Evolutionary conservation across 92 coral and sea anemone genomes (phyloP), one percentile per base, ranked within the genome.

Genomic region (Heteractis magnifica): DNA sequence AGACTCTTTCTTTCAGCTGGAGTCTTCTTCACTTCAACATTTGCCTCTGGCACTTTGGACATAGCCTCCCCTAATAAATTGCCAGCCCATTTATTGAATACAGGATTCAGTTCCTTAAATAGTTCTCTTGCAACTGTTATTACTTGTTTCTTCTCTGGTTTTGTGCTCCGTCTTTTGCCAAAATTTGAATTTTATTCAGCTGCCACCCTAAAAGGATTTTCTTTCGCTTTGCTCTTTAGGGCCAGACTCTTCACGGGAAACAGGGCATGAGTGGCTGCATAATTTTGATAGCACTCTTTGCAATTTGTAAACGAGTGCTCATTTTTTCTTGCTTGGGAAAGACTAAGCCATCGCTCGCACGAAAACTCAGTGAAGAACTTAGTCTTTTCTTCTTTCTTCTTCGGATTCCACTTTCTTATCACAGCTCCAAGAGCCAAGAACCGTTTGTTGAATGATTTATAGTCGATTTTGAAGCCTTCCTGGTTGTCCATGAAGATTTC

Each of bases 81-180:
- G 5, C 89, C 89, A 74, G 82, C 82, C 89, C 77, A 81, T 41
- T 75, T 86, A 49, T 81, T 77, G 23, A 86, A 86, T n/a, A 73
- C 68, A 0, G 89, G 86, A 19, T 72, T 79, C 12, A 79, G 75
- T 72, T 80, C 82, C 20, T 80, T 71, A 53, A 79, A 86, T 10
- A 86, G 10, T 53, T 55, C 10, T 14, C 80, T 64, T 56, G 85
- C 85, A 18, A 62, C 85, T 49, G 71, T 49, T 53, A 7, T 85
- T 13, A 50, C 52, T 65, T 26, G 60, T 34, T 80, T 19, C 62
- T 83, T 75, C 10, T 16, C 16, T 12, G 82, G 82, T 76, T 76
- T 34, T 26, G 34, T 18, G 10, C 49, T 10, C 49, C 49, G 68
- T 60, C 70, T 41, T 8, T 51, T 62, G 77, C 41, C 72, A 20